Percentiles rank a stretch among this genome's conserved stretches.
Evolutionary conservation across 2,113 vertebrate genomes (phyloP).

Genomic region (Gadus macrocephalus): DNA sequence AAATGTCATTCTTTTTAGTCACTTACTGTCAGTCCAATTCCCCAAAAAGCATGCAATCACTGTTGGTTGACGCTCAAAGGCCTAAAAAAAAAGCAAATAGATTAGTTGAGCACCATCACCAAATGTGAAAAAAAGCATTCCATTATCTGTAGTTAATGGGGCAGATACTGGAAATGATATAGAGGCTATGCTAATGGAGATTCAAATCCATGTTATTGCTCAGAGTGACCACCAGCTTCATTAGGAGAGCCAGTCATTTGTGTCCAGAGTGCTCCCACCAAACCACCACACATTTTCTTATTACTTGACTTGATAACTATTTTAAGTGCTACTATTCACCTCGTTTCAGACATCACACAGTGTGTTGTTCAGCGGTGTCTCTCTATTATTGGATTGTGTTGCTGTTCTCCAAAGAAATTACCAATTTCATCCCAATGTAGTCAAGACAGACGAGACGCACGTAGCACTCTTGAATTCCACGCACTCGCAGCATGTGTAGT

Average conservation of each 20-base stretch:
- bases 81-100: slow-evolving; percentile 29
- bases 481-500: too few relatives aligned
- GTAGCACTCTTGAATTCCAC: too few relatives aligned
- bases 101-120: slow-evolving; percentile 5
- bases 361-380: too few relatives aligned
- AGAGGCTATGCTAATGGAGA: slow-evolving; percentile 11
- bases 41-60: slow-evolving; percentile 33
- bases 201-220: slow-evolving; percentile 26
- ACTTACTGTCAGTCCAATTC: slow-evolving; percentile 24
- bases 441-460: too few relatives aligned
- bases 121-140: slow-evolving; percentile 28
- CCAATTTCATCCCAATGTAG: too few relatives aligned
- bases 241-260: slow-evolving; percentile 22
- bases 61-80: slow-evolving; percentile 14
- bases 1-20: slow-evolving; percentile 13
- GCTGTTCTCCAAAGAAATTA: too few relatives aligned
- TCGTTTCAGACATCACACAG: too few relatives aligned
- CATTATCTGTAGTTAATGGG: slow-evolving; percentile 49
- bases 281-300: not conserved
- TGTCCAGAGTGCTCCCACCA: slow-evolving; percentile 11
- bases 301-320: too few relatives aligned
- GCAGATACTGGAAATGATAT: slow-evolving; percentile 37
- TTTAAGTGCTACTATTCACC: too few relatives aligned
- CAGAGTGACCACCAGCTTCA: slow-evolving; percentile 9
- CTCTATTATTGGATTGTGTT: too few relatives aligned